Evolutionary conservation across 2,888 invertebrate species (phyloP), one percentile per base, ranked within the genome.

Genomic region (Synergus umbraculus): DNA sequence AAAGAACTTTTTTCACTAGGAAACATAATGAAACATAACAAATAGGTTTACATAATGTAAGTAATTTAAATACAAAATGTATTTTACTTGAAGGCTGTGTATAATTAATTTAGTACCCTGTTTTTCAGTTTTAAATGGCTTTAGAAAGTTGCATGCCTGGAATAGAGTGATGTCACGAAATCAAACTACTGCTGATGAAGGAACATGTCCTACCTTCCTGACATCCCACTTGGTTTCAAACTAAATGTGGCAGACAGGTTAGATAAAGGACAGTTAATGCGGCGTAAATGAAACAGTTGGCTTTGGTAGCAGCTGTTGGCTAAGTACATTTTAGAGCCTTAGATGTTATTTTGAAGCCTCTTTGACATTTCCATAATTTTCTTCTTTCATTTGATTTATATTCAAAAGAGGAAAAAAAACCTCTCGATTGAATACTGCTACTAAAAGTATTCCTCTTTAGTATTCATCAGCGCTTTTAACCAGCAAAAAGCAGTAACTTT

Each of bases 171-270:
- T 43, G 65, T 2, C 15, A 69, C 46, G 15, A 49, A 49, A 69
- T 69, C 46, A 69, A 69, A 69, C 69, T 69, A 69, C 69, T 69
- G 69, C 37, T 69, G 69, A 49, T 69, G 69, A 69, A 49, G 49
- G 69, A 69, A 69, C 49, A n/a, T 69, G 49, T 69, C 49, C 49
- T 46, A 49, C 49, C 49, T 69, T 15, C 29, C 49, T 2, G 9
- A 69, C 22, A 22, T 67, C 22, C 44, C 44, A 44, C 44, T 67
- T 13, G 67, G 18, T 44, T 22, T 37, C 69, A 15, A 69, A 69
- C 69, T 69, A 49, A 69, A 49, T 69, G 49, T 46, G 15, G 22
- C 44, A 29, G 69, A 49, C 69, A 69, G 69, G 49, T 69, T 49
- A 46, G 1, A 15, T 69, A 15, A 49, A 69, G 49, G 49, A 29